These are phyloP conservation scores for Pyrgilauda ruficollis DNA, from an alignment of 2,113 vertebrate genomes.

Conservation along the genomic window DNA sequence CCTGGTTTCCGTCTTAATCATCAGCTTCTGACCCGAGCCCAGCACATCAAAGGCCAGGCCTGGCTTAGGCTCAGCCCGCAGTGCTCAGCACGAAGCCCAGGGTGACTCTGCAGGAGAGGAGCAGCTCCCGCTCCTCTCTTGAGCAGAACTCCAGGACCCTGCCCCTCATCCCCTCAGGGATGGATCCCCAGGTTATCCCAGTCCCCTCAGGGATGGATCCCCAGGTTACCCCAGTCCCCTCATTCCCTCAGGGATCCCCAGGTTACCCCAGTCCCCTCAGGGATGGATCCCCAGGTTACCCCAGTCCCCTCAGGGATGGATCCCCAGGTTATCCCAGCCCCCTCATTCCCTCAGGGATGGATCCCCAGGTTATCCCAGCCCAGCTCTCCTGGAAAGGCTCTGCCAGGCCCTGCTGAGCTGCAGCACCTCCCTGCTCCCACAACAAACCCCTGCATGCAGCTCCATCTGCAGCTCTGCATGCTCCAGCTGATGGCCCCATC, in stretches of 20 bases:
- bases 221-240: rapidly evolving
- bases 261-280: no score
- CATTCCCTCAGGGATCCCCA: no score
- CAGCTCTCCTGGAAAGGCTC: background rate
- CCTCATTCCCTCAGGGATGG: no score
- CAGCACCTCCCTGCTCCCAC: background rate
- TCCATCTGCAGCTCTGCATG: background rate
- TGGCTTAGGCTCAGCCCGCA: rapidly evolving
- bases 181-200: rapidly evolving
- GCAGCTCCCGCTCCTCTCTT: rapidly evolving
- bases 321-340: rapidly evolving
- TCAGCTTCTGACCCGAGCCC: background rate
- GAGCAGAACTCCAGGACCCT: rapidly evolving
- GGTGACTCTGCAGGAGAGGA: background rate
- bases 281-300: no score
- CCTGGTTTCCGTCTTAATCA: background rate
- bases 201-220: no score
- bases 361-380: rapidly evolving
- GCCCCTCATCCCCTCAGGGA: background rate
- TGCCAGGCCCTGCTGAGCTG: background rate
- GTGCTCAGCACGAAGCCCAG: rapidly evolving
- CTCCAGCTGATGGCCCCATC: background rate
- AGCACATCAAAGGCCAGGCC: background rate
- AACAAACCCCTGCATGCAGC: rapidly evolving
- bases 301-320: no score